phyloP scores from a whole-genome alignment of 1,140 invertebrate genomes.

The Bombyx mori region ASM3026992v2 NC_085121.1:10565501-10566000 shows the following conservation, averaged over 20 bases:
- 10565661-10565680: constrained; percentile 9
- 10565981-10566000: too few species aligned
- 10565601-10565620: constrained; percentile 34
- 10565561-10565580: constrained; percentile 16
- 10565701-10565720: constrained; percentile 31
- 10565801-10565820: constrained; percentile 40
- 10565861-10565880: too few species aligned
- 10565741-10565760: constrained; percentile 35
- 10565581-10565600: constrained; percentile 50
- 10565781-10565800: constrained; percentile 41
- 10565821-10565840: too few species aligned
- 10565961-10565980: too few species aligned
- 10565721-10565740: constrained; percentile 28
- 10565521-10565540: constrained; percentile 25
- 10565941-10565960: too few species aligned
- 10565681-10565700: constrained; percentile 35
- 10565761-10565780: constrained; percentile 38
- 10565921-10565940: too few species aligned
- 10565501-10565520: constrained; percentile 42
- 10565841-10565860: too few species aligned
- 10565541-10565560: constrained; percentile 20
- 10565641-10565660: constrained; percentile 38
- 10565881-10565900: too few species aligned
- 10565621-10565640: constrained; percentile 16
- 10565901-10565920: too few species aligned